phyloP scores from a whole-genome alignment of 2,888 invertebrate genomes.

The Volucella zonaria region DNA sequence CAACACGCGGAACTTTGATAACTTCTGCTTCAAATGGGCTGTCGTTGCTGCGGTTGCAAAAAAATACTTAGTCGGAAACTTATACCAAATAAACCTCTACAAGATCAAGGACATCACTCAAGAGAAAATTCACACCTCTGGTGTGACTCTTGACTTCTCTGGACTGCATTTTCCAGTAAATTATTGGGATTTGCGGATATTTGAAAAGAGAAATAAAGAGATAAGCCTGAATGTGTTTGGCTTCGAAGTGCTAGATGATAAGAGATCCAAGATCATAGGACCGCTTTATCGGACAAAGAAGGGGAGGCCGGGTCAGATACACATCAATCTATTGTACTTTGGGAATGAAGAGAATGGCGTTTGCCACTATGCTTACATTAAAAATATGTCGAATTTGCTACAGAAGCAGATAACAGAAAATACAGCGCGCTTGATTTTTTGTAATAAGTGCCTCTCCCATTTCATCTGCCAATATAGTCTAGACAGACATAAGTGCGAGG shows the following conservation, averaged over 20 bases:
- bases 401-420: too few relatives aligned
- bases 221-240: conserved; percentile 22
- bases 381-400: neutral
- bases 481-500: too few relatives aligned
- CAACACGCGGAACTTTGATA: conserved; percentile 7
- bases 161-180: neutral
- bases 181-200: neutral
- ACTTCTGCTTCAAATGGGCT: conserved; percentile 22
- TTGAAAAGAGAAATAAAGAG: neutral
- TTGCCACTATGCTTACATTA: neutral
- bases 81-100: neutral
- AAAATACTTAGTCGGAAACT: too few relatives aligned
- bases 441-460: too few relatives aligned
- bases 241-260: neutral
- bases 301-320: neutral
- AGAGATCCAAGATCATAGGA: neutral
- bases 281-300: conserved; percentile 18
- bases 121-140: neutral
- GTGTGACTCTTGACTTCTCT: neutral
- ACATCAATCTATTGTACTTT: conserved; percentile 23
- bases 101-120: neutral
- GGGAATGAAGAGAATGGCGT: neutral
- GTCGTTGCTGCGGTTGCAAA: neutral
- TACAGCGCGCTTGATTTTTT: too few relatives aligned
- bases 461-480: too few relatives aligned